Percentiles rank a stretch among this genome's conserved stretches.
These are phyloP conservation scores for Sus scrofa DNA, from an alignment of 2,113 vertebrate species.

Conservation along the genomic window DNA sequence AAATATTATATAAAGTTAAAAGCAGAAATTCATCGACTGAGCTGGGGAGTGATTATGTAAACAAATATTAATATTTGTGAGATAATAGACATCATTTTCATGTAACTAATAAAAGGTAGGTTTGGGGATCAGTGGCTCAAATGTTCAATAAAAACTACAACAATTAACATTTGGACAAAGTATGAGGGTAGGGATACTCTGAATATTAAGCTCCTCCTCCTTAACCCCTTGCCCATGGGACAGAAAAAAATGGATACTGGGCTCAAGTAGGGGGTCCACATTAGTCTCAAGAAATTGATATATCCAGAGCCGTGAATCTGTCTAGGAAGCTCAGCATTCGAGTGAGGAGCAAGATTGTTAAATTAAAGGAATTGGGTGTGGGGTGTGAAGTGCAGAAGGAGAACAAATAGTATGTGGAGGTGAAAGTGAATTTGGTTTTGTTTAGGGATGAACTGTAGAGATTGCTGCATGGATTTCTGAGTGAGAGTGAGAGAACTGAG, in stretches of 20 bases:
- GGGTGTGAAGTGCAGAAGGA: background rate
- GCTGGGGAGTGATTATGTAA: conserved; percentile 2
- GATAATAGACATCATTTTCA: background rate
- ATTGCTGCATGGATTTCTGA: background rate
- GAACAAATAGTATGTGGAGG: background rate
- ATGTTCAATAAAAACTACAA: background rate
- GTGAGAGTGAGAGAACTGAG: background rate
- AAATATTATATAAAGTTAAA: background rate
- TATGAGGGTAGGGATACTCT: background rate
- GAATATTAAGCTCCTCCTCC: background rate
- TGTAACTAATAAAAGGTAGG: background rate
- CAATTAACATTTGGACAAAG: background rate
- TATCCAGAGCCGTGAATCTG: background rate
- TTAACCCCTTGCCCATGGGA: background rate
- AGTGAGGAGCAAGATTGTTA: background rate
- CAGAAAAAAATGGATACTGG: background rate
- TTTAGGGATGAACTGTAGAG: background rate
- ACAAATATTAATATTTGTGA: background rate
- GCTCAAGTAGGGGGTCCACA: background rate
- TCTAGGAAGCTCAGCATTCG: background rate
- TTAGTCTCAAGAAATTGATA: background rate
- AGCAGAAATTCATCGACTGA: background rate
- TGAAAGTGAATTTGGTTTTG: background rate
- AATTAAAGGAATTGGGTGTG: background rate
- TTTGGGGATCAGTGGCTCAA: background rate